phyloP scores from a whole-genome alignment of 2,888 invertebrate species.

The Hedychridium roseum region DNA sequence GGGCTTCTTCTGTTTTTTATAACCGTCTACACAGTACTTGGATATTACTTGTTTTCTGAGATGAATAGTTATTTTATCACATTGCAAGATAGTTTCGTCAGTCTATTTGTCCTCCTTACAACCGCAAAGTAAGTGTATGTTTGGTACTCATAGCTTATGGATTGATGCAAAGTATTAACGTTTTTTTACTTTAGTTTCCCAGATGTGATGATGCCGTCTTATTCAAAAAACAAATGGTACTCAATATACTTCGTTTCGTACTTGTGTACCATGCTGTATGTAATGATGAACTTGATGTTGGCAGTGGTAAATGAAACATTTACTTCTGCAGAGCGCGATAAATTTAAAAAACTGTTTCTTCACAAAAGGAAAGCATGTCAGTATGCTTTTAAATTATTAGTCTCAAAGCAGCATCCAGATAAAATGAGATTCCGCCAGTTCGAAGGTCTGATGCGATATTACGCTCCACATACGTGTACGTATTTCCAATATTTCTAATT shows the following conservation, averaged over 20 bases:
- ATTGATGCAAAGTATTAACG: slow-evolving; percentile 1
- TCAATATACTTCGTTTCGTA: slow-evolving; percentile 88
- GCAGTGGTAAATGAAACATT: slow-evolving; percentile 92
- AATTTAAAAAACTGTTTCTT: slow-evolving; percentile 81
- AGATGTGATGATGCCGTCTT: slow-evolving; percentile 93
- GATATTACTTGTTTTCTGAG: slow-evolving; percentile 82
- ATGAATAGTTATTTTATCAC: slow-evolving; percentile 83
- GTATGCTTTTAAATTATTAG: slow-evolving; percentile 81
- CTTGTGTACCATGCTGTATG: slow-evolving; percentile 83
- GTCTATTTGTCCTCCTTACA: slow-evolving; percentile 88
- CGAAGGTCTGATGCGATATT: slow-evolving; percentile 81
- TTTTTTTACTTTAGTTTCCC: slow-evolving; percentile 75
- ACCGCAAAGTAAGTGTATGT: slow-evolving; percentile 82
- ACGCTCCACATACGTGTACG: slow-evolving; percentile 76
- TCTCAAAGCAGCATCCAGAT: slow-evolving; percentile 77
- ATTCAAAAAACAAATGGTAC: slow-evolving; percentile 81
- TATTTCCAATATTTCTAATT: slow-evolving; percentile 20
- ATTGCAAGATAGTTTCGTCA: slow-evolving; percentile 84
- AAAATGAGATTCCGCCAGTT: slow-evolving; percentile 79
- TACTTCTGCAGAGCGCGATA: slow-evolving; percentile 84
- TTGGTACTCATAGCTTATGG: slow-evolving; percentile 1
- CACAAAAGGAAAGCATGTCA: slow-evolving; percentile 85
- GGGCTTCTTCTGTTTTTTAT: slow-evolving; percentile 85
- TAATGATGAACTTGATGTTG: slow-evolving; percentile 90
- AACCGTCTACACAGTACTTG: slow-evolving; percentile 81